Base-by-base conservation (phyloP, 2,797 vertebrate genomes). In the Agapornis canus region DNA sequence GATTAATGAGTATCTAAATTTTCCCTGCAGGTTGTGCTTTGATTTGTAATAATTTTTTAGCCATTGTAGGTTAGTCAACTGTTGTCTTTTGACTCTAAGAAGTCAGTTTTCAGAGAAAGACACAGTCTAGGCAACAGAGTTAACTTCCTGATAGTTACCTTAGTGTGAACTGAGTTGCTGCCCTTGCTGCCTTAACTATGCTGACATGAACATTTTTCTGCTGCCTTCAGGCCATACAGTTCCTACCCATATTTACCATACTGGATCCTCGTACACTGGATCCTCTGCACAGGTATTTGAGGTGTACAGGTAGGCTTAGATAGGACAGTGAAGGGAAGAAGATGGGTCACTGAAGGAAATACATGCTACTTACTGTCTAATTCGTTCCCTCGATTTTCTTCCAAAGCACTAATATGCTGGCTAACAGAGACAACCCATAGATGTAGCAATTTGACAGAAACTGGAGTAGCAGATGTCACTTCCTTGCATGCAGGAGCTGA, bases 301-400 rank as follows among this genome's bases (percentile, higher is more conserved):
- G 19, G 29, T 25, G 5, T 43, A 25, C 27, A 49, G 18, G 16
- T 29, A 63, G 15, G n/a, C 7, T 20, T 37, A 43, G 68, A 42
- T 6, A 37, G 9, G 61, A 20, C 10, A 76, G 64, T 35, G 35
- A 35, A 35, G 35, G 35, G 35, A 35, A 35, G 35, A 35, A 35
- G 35, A 35, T 35, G 13, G 23, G 13, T n/a, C 42, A 18, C 9
- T 18, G 6, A 18, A 43, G 37, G 12, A 76, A 76, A 21, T 29
- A 20, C 3, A 5, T 2, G 9, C 3, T 5, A 6, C 5, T 42
- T 43, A 29, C 4, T 42, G 4, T 27, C 5, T 19, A 15, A 6
- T 48, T 75, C 35, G 43, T 89, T 49, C 27, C 25, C 12, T n/a
- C 43, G 42, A 63, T 60, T 60, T 60, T 39, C 17, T 39, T 39